Percentiles rank a stretch among this genome's conserved stretches.
Evolutionary conservation across 2,113 vertebrate species (phyloP).

Genomic region (Alexandromys fortis): DNA sequence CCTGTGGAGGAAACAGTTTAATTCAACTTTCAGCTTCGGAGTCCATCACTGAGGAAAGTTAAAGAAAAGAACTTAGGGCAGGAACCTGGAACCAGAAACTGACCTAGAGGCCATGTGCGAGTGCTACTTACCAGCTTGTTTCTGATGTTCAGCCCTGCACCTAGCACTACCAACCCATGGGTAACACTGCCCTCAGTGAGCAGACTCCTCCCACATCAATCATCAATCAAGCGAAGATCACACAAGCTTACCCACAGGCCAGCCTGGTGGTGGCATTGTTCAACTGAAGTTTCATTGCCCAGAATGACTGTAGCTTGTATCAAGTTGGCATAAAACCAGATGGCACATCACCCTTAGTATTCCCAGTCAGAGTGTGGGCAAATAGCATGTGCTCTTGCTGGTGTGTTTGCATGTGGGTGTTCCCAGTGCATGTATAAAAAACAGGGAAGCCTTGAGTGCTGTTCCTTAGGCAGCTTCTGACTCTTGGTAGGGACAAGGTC

Average conservation of each 20-base stretch:
- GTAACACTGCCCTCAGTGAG: too few species aligned
- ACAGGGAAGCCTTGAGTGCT: background rate
- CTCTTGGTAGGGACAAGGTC: background rate
- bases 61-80: background rate
- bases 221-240: background rate
- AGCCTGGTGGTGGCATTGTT: background rate
- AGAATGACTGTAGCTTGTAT: background rate
- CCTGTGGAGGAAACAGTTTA: background rate
- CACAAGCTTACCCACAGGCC: background rate
- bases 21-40: background rate
- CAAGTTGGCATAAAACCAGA: background rate
- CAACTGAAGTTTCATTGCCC: background rate
- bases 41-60: background rate
- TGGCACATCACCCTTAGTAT: background rate
- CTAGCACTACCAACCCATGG: background rate
- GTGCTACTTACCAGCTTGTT: background rate
- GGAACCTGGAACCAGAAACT: background rate
- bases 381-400: background rate
- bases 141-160: background rate
- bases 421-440: background rate
- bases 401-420: background rate
- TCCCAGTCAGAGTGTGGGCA: background rate
- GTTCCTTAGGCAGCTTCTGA: background rate
- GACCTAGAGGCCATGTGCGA: background rate
- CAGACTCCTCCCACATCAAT: background rate